A percentile compares a stretch with the other conserved stretches of the same genome.
Conservation (phyloP, 2,797 vertebrate species). For the Silurus lanzhouensis region DNA sequence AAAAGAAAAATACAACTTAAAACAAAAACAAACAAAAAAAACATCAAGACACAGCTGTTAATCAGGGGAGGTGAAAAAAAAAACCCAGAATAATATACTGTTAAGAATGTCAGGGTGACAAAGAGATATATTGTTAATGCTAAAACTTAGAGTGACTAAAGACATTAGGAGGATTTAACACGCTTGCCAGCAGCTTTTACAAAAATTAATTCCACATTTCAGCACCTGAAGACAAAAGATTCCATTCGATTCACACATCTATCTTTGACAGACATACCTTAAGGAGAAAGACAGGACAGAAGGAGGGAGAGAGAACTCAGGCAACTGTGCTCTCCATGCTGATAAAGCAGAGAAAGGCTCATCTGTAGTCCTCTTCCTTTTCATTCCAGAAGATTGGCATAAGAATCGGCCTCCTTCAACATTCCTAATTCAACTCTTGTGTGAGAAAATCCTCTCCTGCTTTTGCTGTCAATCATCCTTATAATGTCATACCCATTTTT, state of each 20-base stretch:
- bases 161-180: constrained; percentile 49
- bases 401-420: constrained; percentile 11
- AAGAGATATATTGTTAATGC: constrained; percentile 8
- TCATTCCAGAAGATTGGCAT: constrained; percentile 19
- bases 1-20: neutral
- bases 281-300: constrained; percentile 25
- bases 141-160: constrained; percentile 6
- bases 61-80: neutral
- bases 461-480: neutral
- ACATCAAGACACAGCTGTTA: neutral
- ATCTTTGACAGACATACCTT: constrained; percentile 61
- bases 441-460: neutral
- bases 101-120: neutral
- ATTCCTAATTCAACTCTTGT: neutral
- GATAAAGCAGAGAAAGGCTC: constrained; percentile 25
- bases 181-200: constrained; percentile 48
- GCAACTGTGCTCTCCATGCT: constrained; percentile 26
- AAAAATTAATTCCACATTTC: constrained; percentile 69
- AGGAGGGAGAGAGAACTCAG: neutral
- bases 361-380: constrained; percentile 23
- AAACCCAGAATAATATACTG: neutral
- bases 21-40: neutral
- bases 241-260: constrained; percentile 65
- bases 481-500: neutral
- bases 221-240: constrained; percentile 63